These are phyloP conservation scores for Uromys caudimaculatus DNA, from an alignment of 2,797 vertebrate species.

Conservation along the genomic window DNA sequence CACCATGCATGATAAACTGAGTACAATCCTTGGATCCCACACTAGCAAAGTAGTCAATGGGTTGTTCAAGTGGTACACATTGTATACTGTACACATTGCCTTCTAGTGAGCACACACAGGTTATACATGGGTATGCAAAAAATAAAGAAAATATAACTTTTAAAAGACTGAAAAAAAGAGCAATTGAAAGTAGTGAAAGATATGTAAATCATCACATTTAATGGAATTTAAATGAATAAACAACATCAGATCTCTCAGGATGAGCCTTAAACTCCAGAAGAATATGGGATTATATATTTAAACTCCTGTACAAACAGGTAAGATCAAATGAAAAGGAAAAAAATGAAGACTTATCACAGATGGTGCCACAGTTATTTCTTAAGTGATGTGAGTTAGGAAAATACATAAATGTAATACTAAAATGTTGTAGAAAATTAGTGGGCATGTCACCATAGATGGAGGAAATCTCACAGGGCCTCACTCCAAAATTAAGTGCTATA, in stretches of 20 bases:
- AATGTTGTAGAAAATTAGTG: background rate
- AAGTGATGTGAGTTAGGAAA: background rate
- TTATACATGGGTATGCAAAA: background rate
- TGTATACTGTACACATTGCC: background rate
- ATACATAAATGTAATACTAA: background rate
- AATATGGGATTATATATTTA: background rate
- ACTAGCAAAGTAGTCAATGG: background rate
- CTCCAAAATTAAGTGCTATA: background rate
- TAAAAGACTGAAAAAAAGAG: background rate
- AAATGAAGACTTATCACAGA: background rate
- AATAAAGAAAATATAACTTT: background rate
- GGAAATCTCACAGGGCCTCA: background rate
- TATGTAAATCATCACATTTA: background rate
- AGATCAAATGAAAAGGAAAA: background rate
- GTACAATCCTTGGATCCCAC: no score
- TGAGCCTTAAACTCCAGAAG: background rate
- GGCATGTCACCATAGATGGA: background rate
- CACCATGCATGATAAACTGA: background rate
- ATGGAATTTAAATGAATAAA: background rate
- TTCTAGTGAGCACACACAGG: background rate
- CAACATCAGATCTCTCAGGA: background rate
- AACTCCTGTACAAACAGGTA: background rate
- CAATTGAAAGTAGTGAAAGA: background rate
- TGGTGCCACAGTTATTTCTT: background rate
- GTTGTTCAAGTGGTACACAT: background rate